Percentiles rank a stretch among this genome's conserved stretches.
phyloP scores from a whole-genome alignment of 2,888 invertebrate species.

The Caenorhabditis sp. region DNA sequence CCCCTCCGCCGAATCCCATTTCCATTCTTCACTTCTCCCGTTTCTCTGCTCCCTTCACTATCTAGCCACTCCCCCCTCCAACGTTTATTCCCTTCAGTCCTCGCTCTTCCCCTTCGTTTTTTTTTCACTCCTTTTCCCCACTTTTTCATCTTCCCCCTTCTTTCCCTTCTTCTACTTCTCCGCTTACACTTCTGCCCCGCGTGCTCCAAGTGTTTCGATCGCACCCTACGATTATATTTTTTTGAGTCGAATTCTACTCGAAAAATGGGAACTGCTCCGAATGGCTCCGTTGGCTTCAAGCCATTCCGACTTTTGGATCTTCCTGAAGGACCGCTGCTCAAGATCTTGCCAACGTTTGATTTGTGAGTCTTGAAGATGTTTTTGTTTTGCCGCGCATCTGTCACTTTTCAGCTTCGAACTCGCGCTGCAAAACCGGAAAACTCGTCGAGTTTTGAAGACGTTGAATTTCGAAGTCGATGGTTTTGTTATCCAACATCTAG shows the following conservation, averaged over 20 bases:
- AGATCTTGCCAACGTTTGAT: background rate
- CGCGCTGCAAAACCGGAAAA: background rate
- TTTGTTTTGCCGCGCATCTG: background rate
- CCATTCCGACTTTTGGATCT: constrained; percentile 16
- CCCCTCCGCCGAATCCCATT: background rate
- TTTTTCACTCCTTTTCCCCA: constrained; percentile 11
- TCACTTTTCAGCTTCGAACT: constrained; percentile 22
- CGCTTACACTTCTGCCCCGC: background rate
- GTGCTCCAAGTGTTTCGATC: constrained; percentile 8
- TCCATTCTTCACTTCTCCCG: background rate
- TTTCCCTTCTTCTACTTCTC: background rate
- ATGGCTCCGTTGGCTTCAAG: background rate
- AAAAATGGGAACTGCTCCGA: background rate
- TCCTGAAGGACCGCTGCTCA: background rate
- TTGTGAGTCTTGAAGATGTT: constrained; percentile 3
- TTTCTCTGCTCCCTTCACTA: background rate
- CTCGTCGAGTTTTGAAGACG: constrained; percentile 1
- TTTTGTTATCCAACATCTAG: constrained; percentile 10
- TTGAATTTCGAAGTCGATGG: background rate
- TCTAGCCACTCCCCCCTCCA: background rate
- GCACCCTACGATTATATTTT: background rate
- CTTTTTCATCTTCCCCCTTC: constrained; percentile 7
- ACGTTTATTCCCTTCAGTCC: constrained; percentile 23
- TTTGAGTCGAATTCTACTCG: background rate
- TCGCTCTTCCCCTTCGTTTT: constrained; percentile 19